Evolutionary conservation across 2,888 invertebrate genomes (phyloP).

Genomic region (Dermolepida albohirtum): DNA sequence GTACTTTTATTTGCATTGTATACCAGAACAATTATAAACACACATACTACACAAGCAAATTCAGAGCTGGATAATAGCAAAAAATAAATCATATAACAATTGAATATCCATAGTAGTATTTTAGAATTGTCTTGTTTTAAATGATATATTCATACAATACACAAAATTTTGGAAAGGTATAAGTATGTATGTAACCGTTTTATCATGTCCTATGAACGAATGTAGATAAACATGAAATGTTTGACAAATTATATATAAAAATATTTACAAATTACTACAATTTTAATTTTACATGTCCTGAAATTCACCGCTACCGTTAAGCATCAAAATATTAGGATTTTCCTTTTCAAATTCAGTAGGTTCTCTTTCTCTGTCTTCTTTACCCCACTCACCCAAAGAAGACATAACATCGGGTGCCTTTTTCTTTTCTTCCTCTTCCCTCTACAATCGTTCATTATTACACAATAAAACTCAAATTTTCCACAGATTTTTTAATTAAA

Average conservation of each 20-base stretch:
- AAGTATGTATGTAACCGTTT: background rate
- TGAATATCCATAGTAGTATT: too few relatives aligned
- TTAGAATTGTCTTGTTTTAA: too few relatives aligned
- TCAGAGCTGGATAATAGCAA: too few relatives aligned
- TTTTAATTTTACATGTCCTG: constrained; percentile 73
- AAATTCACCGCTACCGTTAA: constrained; percentile 80
- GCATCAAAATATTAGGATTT: constrained; percentile 81
- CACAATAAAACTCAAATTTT: constrained; percentile 44
- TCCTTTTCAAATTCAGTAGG: constrained; percentile 83
- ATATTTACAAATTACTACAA: constrained; percentile 21
- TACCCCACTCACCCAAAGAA: constrained; percentile 80
- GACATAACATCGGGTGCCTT: constrained; percentile 79
- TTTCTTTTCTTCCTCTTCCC: constrained; percentile 77
- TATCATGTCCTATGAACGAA: constrained; percentile 25
- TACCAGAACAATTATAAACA: too few relatives aligned
- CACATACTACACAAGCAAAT: too few relatives aligned
- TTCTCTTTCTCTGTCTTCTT: constrained; percentile 76
- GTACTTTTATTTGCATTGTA: too few relatives aligned
- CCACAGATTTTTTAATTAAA: constrained; percentile 39
- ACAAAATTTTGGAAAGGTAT: too few relatives aligned
- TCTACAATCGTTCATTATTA: constrained; percentile 65
- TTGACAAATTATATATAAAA: background rate
- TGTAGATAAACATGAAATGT: constrained; percentile 3
- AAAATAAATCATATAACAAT: too few relatives aligned
- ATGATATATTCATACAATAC: too few relatives aligned